Conservation (phyloP, 2,888 invertebrate genomes). For the Ectemnius lituratus region DNA sequence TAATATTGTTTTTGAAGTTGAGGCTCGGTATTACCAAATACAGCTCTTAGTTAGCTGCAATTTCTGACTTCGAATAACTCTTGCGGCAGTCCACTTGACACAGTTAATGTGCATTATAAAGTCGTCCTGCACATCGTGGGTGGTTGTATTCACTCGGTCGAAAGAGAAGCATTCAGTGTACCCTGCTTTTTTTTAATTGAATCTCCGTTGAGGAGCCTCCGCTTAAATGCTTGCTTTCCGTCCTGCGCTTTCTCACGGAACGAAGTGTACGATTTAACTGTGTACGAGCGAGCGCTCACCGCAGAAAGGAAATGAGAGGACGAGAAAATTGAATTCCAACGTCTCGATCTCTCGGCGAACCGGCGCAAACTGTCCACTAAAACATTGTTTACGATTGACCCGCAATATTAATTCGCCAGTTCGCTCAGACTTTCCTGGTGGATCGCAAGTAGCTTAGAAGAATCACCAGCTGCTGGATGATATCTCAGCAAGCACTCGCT, state of each 20-base stretch:
- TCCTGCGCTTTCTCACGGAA: conserved; percentile 17
- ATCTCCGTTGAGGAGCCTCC: too few relatives aligned
- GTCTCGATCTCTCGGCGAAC: background rate
- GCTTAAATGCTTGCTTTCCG: conserved; percentile 26
- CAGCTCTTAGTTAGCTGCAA: too few relatives aligned
- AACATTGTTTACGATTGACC: conserved; percentile 40
- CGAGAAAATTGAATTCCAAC: conserved; percentile 26
- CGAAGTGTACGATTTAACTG: background rate
- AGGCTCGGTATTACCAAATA: too few relatives aligned
- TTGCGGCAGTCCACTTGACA: background rate
- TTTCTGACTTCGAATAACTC: too few relatives aligned
- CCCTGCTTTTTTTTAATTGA: too few relatives aligned
- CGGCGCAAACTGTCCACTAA: conserved; percentile 36
- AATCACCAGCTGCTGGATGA: too few relatives aligned
- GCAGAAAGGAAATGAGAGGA: background rate
- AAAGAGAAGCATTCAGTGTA: conserved; percentile 26
- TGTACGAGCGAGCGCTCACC: background rate
- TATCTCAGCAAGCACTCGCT: too few relatives aligned
- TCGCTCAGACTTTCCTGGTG: conserved; percentile 18
- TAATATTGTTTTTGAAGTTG: too few relatives aligned
- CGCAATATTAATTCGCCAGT: conserved; percentile 42
- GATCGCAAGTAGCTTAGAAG: too few relatives aligned
- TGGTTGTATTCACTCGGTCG: conserved; percentile 42
- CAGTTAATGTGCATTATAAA: conserved; percentile 49
- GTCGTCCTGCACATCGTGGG: conserved; percentile 48